phyloP scores from a whole-genome alignment of 1,140 invertebrate genomes.

The Aphis craccivora region DNA sequence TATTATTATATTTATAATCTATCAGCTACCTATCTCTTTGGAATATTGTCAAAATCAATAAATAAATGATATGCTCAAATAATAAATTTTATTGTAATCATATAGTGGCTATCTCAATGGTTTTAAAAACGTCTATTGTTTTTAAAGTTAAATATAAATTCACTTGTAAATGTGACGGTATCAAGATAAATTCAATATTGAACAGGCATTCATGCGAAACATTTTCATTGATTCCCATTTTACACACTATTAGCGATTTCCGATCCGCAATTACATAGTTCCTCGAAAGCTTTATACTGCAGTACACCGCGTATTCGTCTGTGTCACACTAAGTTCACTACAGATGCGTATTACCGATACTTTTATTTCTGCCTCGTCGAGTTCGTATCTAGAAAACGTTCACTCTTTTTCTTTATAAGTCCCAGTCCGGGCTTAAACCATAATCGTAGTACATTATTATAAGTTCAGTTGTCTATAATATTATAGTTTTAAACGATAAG shows the following conservation, averaged over 20 bases:
- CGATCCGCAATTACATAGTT: conserved; percentile 26
- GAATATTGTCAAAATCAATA: neutral
- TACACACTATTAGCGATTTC: conserved; percentile 27
- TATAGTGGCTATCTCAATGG: neutral
- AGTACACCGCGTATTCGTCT: conserved; percentile 7
- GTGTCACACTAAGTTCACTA: neutral
- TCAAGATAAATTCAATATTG: neutral
- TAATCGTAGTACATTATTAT: conserved; percentile 15
- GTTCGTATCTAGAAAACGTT: conserved; percentile 3
- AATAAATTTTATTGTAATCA: neutral
- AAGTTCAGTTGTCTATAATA: neutral
- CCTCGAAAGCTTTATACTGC: neutral
- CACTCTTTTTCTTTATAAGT: neutral
- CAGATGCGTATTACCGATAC: neutral
- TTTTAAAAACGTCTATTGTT: neutral
- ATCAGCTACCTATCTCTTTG: neutral
- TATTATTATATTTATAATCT: neutral
- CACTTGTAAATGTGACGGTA: neutral
- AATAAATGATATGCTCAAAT: neutral
- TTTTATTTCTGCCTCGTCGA: neutral
- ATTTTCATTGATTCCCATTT: conserved; percentile 23
- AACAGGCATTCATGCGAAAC: neutral
- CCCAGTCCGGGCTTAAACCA: neutral
- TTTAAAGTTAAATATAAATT: neutral
- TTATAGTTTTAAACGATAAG: neutral